Percentiles rank a stretch among this genome's conserved stretches.
Evolutionary conservation across 2,113 vertebrate species (phyloP).

Genomic region (Sitta europaea): DNA sequence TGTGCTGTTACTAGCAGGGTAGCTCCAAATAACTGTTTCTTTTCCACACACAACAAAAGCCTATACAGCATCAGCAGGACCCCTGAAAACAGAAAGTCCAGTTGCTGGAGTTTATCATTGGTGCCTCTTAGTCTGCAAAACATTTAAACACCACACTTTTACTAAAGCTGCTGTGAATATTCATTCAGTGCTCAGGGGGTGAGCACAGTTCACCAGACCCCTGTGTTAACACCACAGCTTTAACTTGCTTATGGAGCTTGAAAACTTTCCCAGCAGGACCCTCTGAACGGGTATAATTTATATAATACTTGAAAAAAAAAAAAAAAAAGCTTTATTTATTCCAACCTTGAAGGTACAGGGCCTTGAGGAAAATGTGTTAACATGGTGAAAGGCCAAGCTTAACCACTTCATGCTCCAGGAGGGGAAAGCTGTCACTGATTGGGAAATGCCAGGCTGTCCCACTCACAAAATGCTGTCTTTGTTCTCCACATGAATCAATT

Average conservation of each 20-base stretch:
- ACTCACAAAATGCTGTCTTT: neutral
- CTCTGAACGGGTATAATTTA: neutral
- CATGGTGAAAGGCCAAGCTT: neutral
- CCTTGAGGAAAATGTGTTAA: neutral
- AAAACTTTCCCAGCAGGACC: neutral
- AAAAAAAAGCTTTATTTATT: neutral
- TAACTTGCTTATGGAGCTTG: neutral
- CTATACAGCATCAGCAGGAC: neutral
- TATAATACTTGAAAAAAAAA: neutral
- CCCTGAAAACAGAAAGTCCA: neutral
- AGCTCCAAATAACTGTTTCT: neutral
- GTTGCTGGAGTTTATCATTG: neutral
- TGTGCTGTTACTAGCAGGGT: neutral
- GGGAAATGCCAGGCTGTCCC: neutral
- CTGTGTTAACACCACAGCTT: neutral
- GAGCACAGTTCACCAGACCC: neutral
- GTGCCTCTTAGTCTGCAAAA: neutral
- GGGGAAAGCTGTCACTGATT: neutral
- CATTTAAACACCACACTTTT: neutral
- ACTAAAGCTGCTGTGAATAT: neutral
- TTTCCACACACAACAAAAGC: neutral
- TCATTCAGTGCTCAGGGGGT: rapidly evolving
- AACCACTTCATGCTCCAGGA: neutral
- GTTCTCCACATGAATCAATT: slow-evolving; percentile 7
- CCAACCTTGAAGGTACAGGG: neutral